These are phyloP conservation scores for Beroe forskalii DNA, from an alignment of 37 sponge, comb jelly and placozoan genomes.

Conservation along the genomic window DNA sequence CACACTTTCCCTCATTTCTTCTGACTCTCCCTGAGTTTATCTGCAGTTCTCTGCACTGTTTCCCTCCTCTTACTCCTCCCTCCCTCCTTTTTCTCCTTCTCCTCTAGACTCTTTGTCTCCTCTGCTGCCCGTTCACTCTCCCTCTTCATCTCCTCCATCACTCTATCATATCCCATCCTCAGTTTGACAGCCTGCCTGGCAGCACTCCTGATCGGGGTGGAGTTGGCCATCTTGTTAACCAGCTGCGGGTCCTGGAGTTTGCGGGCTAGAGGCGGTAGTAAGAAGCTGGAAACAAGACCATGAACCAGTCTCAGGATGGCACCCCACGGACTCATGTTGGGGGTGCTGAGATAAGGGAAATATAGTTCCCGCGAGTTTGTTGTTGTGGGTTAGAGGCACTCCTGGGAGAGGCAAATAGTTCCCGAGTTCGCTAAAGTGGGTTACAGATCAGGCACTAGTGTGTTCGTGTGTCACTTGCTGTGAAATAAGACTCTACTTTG, in stretches of 20 bases:
- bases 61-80: background rate
- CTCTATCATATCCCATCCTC: background rate
- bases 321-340: slow-evolving; percentile 26
- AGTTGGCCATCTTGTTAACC: slow-evolving; percentile 52
- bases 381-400: no score
- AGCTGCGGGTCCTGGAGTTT: background rate
- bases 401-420: no score
- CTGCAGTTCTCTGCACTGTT: background rate
- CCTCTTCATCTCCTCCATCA: slow-evolving; percentile 24
- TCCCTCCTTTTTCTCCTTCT: background rate
- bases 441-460: no score
- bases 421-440: no score
- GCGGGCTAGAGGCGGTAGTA: background rate
- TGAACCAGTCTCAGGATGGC: background rate
- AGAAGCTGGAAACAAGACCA: background rate
- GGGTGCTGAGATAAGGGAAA: no score
- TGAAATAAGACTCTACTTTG: no score
- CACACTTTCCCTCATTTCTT: no score
- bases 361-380: no score
- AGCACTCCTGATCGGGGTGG: background rate
- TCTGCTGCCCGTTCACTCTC: background rate
- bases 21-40: background rate
- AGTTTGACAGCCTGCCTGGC: slow-evolving; percentile 35
- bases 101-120: background rate
- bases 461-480: no score